Percentiles rank a stretch among this genome's conserved stretches.
Evolutionary conservation across 2,797 vertebrate species (phyloP).

Genomic region (Monodelphis domestica): DNA sequence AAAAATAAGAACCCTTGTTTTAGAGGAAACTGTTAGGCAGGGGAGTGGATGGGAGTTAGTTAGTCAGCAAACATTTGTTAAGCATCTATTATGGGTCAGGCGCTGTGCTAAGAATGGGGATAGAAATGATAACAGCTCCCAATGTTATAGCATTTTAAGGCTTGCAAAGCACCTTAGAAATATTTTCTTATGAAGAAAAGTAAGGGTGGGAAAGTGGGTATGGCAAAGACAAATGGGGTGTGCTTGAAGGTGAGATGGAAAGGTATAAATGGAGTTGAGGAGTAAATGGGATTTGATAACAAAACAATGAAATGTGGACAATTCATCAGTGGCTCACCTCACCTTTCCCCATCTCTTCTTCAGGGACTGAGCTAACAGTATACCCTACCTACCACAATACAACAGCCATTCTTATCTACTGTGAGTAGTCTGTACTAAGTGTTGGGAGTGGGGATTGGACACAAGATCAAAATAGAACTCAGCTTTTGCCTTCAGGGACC

Average conservation of each 20-base stretch:
- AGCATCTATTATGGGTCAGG: neutral
- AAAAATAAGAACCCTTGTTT: neutral
- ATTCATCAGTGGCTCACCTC: neutral
- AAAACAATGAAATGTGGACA: neutral
- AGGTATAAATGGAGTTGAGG: neutral
- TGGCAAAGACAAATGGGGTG: neutral
- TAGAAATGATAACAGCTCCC: neutral
- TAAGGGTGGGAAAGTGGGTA: neutral
- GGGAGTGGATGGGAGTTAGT: neutral
- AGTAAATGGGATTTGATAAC: slow-evolving; percentile 1
- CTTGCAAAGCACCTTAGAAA: neutral
- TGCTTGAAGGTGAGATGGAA: slow-evolving; percentile 1
- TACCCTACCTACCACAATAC: neutral
- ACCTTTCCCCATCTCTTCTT: neutral
- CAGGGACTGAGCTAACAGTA: neutral
- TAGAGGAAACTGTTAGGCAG: neutral
- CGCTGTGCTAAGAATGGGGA: neutral
- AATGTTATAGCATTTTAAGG: neutral
- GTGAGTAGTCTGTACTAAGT: neutral
- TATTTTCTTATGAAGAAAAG: neutral
- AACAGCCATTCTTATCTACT: neutral
- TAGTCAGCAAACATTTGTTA: neutral
- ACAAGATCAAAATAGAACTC: neutral
- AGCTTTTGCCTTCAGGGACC: neutral
- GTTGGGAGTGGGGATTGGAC: neutral